These are phyloP conservation scores for Yponomeuta evonymella DNA, from an alignment of 2,888 invertebrate species.

Conservation along the genomic window DNA sequence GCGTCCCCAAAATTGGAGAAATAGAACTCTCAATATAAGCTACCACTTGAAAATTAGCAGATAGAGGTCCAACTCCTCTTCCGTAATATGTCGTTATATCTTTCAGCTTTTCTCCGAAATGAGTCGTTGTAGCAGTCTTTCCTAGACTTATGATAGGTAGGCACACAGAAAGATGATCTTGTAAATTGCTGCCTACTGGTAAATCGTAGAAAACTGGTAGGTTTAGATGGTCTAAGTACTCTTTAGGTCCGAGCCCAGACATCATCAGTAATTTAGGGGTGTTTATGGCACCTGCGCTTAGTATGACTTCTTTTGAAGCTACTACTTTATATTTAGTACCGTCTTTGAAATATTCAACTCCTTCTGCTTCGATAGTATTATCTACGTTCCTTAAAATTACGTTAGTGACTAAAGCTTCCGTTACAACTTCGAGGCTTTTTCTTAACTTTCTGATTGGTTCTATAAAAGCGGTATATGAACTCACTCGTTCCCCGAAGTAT, in stretches of 20 bases:
- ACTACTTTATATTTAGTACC: conserved; percentile 51
- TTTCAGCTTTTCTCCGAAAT: conserved; percentile 58
- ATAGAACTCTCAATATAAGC: conserved; percentile 57
- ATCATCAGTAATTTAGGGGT: conserved; percentile 65
- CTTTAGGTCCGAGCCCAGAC: conserved; percentile 63
- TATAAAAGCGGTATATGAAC: conserved; percentile 61
- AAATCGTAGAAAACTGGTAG: conserved; percentile 50
- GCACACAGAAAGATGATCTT: conserved; percentile 66
- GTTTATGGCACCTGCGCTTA: conserved; percentile 64
- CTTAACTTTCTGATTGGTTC: conserved; percentile 59
- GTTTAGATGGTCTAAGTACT: conserved; percentile 63
- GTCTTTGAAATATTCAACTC: conserved; percentile 59
- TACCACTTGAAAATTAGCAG: conserved; percentile 65
- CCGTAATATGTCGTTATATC: conserved; percentile 61
- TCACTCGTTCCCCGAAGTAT: conserved; percentile 65
- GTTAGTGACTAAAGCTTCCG: conserved; percentile 62
- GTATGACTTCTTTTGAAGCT: conserved; percentile 55
- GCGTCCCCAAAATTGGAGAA: conserved; percentile 57
- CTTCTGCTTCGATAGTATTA: conserved; percentile 40
- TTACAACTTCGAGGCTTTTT: conserved; percentile 50
- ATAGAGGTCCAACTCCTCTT: conserved; percentile 58
- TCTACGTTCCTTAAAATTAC: conserved; percentile 44
- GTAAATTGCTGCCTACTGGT: conserved; percentile 64
- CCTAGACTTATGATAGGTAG: conserved; percentile 58
- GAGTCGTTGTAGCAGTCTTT: conserved; percentile 51